A percentile compares a stretch with the other conserved stretches of the same genome.
These are phyloP conservation scores for Marasmarcha lunaedactyla DNA, from an alignment of 2,888 invertebrate genomes.

Conservation along the genomic window DNA sequence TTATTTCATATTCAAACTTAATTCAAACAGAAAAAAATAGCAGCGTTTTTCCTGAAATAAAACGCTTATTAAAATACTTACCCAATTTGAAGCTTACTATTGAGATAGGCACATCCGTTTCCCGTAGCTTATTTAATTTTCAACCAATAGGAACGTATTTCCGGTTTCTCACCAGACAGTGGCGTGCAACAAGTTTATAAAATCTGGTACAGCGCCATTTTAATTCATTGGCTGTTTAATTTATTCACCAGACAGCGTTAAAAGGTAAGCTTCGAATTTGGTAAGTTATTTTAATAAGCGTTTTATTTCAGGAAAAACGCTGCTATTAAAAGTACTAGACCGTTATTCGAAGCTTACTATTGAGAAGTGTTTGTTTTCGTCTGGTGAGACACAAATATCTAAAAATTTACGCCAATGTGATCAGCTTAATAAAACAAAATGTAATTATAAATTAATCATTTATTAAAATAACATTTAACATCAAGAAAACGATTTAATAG, in stretches of 20 bases:
- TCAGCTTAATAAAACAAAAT: neutral
- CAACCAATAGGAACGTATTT: neutral
- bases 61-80: slow-evolving; percentile 1
- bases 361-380: neutral
- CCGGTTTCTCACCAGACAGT: neutral
- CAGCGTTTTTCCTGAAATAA: slow-evolving; percentile 1
- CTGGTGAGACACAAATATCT: neutral
- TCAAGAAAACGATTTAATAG: too few species aligned
- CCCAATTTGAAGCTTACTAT: neutral
- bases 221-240: neutral
- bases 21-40: too few species aligned
- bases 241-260: neutral
- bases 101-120: slow-evolving; percentile 1
- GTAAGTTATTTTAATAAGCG: slow-evolving; percentile 1
- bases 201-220: neutral
- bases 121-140: neutral
- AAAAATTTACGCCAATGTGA: neutral
- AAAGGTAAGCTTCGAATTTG: neutral
- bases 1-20: too few species aligned
- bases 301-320: slow-evolving; percentile 1
- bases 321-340: slow-evolving; percentile 1
- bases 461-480: too few species aligned
- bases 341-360: neutral
- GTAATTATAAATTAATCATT: too few species aligned
- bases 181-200: neutral